Evolutionary conservation across 2,797 vertebrate species (phyloP).

Genomic region (Bradypus variegatus): DNA sequence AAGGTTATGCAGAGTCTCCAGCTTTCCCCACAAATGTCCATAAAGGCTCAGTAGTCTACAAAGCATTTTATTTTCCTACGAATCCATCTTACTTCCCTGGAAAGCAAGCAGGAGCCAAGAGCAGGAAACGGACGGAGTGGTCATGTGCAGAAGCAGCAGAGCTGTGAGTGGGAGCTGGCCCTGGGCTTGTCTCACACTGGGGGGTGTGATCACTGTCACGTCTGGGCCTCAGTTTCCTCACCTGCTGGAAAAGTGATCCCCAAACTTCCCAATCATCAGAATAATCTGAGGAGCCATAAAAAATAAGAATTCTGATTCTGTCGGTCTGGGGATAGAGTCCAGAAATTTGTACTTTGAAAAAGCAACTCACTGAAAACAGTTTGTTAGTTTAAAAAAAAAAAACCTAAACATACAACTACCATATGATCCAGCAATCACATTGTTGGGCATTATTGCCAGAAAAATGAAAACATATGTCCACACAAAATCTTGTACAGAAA

Average conservation of each 20-base stretch:
- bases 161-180: accelerated
- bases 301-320: background rate
- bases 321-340: background rate
- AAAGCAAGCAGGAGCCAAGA: background rate
- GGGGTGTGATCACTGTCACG: accelerated
- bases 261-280: background rate
- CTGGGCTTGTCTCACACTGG: accelerated
- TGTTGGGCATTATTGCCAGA: background rate
- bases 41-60: background rate
- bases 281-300: background rate
- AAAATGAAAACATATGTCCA: background rate
- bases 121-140: background rate
- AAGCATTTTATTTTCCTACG: background rate
- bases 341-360: background rate
- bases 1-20: background rate
- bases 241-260: background rate
- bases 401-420: background rate
- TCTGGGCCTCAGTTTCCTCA: background rate
- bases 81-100: background rate
- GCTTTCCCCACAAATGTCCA: background rate
- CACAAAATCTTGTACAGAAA: background rate
- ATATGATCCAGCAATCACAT: background rate
- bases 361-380: background rate
- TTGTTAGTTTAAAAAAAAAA: background rate
- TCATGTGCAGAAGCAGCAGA: background rate